Percentiles rank a stretch among this genome's conserved stretches.
These are phyloP conservation scores for Pachliopta kotzebuea DNA, from an alignment of 2,888 invertebrate genomes.

Conservation along the genomic window DNA sequence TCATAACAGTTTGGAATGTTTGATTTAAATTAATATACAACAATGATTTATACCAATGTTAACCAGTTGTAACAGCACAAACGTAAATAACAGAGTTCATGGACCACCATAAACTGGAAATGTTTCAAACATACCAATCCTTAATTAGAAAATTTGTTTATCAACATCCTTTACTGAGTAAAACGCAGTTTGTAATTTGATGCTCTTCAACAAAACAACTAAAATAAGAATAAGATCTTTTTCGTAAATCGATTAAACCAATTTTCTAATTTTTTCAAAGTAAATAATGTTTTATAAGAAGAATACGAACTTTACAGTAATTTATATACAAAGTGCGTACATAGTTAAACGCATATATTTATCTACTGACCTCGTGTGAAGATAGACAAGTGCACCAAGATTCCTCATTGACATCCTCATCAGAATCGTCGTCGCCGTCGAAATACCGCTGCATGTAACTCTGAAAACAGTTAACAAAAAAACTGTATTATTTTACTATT, in stretches of 20 bases:
- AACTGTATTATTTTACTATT: not conserved
- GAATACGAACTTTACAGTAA: too few species aligned
- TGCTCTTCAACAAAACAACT: not conserved
- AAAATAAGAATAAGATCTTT: not conserved
- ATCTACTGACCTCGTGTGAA: conserved; percentile 58
- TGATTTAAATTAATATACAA: not conserved
- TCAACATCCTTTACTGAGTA: not conserved
- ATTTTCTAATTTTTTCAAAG: not conserved
- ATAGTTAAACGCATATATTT: not conserved
- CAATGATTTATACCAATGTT: not conserved
- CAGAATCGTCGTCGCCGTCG: conserved; percentile 65
- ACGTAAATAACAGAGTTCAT: not conserved
- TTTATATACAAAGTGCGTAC: not conserved
- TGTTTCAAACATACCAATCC: not conserved
- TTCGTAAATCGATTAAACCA: not conserved
- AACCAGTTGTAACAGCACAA: not conserved
- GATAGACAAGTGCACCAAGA: conserved; percentile 71
- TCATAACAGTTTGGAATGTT: not conserved
- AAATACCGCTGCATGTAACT: conserved; percentile 52
- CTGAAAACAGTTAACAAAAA: conserved; percentile 42
- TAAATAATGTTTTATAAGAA: not conserved
- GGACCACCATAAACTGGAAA: not conserved
- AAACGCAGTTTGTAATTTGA: not conserved
- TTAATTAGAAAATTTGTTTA: conserved; percentile 1
- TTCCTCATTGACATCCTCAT: conserved; percentile 64